Percentiles rank a stretch among this genome's conserved stretches.
phyloP scores from a whole-genome alignment of 2,113 vertebrate genomes.

The Meleagris gallopavo region DNA sequence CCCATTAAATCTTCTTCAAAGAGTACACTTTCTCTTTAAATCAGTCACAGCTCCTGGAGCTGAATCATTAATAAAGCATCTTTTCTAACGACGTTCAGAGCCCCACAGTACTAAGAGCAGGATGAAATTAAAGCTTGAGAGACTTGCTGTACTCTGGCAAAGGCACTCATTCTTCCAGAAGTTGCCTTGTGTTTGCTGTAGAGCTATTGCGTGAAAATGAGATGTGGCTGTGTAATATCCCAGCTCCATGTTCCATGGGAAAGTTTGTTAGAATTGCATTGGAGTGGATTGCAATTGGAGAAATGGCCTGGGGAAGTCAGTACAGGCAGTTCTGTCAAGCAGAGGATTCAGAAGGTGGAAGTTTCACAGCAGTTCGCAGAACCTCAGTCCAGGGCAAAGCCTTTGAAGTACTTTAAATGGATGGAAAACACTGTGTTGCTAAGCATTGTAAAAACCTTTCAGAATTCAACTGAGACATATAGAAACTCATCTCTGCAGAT shows the following conservation, averaged over 20 bases:
- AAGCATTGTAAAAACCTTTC: neutral
- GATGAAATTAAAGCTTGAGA: conserved; percentile 23
- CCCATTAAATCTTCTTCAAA: conserved; percentile 51
- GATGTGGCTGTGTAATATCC: neutral
- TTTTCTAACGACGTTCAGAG: conserved; percentile 23
- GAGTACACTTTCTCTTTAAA: conserved; percentile 24
- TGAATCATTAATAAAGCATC: conserved; percentile 20
- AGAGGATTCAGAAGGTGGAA: neutral
- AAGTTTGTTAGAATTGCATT: neutral
- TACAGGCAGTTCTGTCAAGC: neutral
- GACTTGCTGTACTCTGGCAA: neutral
- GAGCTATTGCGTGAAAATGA: neutral
- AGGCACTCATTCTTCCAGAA: neutral
- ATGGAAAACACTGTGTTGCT: neutral
- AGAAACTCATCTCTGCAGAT: neutral
- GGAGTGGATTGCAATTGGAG: neutral
- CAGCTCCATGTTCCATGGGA: neutral
- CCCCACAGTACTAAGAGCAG: neutral
- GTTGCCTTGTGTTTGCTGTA: neutral
- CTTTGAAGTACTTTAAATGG: neutral
- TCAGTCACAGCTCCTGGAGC: conserved; percentile 17
- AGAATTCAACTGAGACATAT: neutral
- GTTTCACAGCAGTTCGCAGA: neutral
- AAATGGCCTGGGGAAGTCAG: neutral
- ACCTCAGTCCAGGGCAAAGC: neutral